These are phyloP conservation scores for Drosophila obscura DNA, from an alignment of 1,140 invertebrate genomes.

Conservation along the genomic window DNA sequence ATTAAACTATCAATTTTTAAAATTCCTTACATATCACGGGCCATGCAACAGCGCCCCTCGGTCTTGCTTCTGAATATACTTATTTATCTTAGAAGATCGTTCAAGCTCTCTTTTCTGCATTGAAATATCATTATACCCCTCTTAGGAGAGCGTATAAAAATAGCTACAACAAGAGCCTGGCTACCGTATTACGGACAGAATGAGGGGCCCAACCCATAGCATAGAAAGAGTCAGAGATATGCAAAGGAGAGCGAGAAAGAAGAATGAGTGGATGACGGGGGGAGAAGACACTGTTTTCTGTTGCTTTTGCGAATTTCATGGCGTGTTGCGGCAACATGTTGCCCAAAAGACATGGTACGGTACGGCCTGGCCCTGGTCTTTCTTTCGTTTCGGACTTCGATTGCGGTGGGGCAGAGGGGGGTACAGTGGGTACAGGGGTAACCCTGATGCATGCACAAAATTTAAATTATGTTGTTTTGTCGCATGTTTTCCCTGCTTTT, in stretches of 20 bases:
- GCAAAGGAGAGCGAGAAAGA: background rate
- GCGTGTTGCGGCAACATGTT: constrained; percentile 80
- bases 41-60: too few species aligned
- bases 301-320: constrained; percentile 40
- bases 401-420: constrained; percentile 3
- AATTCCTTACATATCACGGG: too few species aligned
- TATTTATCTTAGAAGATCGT: too few species aligned
- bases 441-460: constrained; percentile 75
- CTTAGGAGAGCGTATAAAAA: too few species aligned
- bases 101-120: too few species aligned
- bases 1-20: too few species aligned
- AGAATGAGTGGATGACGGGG: constrained; percentile 5
- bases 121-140: too few species aligned
- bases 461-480: constrained; percentile 84
- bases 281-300: constrained; percentile 6
- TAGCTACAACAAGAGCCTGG: constrained; percentile 3
- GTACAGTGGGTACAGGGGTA: too few species aligned
- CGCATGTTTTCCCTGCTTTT: constrained; percentile 71
- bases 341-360: constrained; percentile 13
- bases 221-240: too few species aligned
- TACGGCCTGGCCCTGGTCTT: background rate
- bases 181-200: constrained; percentile 67
- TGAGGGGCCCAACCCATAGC: background rate
- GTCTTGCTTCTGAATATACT: too few species aligned
- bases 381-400: constrained; percentile 11